Evolutionary conservation across 2,888 invertebrate species (phyloP).

Genomic region (Drosophila demipolita): DNA sequence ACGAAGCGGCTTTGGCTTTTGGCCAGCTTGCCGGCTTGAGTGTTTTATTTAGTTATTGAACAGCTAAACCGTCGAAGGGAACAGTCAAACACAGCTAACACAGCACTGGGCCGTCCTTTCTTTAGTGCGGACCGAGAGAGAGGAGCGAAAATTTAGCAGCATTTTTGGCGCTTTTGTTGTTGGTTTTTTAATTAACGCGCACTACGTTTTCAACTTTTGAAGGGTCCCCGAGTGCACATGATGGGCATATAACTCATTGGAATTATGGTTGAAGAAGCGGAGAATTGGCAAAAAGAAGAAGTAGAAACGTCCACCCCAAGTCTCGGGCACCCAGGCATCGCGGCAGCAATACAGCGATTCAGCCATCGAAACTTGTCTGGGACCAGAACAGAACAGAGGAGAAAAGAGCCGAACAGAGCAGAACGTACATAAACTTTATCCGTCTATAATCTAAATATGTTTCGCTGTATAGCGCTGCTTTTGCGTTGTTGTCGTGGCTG

Average conservation of each 20-base stretch:
- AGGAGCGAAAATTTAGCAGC: slow-evolving; percentile 65
- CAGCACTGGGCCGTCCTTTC: slow-evolving; percentile 56
- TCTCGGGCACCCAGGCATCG: slow-evolving; percentile 7
- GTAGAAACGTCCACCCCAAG: slow-evolving; percentile 27
- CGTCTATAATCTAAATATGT: slow-evolving; percentile 81
- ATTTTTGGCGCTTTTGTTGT: slow-evolving; percentile 76
- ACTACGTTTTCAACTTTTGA: slow-evolving; percentile 74
- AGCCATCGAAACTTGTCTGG: slow-evolving; percentile 36
- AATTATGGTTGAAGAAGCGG: slow-evolving; percentile 66
- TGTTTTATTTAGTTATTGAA: slow-evolving; percentile 80
- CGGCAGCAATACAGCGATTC: not conserved
- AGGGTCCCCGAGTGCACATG: slow-evolving; percentile 64
- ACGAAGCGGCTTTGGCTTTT: slow-evolving; percentile 12
- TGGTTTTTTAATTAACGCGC: slow-evolving; percentile 76
- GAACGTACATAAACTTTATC: slow-evolving; percentile 79
- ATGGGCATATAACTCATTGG: slow-evolving; percentile 76
- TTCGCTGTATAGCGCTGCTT: slow-evolving; percentile 46
- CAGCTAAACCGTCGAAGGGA: slow-evolving; percentile 47
- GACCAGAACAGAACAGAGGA: slow-evolving; percentile 37
- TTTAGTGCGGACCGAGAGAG: slow-evolving; percentile 4
- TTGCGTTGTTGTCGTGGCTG: slow-evolving; percentile 73
- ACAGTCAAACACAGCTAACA: slow-evolving; percentile 10
- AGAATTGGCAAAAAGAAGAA: slow-evolving; percentile 22
- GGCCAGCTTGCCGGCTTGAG: slow-evolving; percentile 41
- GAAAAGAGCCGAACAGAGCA: slow-evolving; percentile 34